Conservation (phyloP, 2,113 vertebrate species). For the Chauna torquata region DNA sequence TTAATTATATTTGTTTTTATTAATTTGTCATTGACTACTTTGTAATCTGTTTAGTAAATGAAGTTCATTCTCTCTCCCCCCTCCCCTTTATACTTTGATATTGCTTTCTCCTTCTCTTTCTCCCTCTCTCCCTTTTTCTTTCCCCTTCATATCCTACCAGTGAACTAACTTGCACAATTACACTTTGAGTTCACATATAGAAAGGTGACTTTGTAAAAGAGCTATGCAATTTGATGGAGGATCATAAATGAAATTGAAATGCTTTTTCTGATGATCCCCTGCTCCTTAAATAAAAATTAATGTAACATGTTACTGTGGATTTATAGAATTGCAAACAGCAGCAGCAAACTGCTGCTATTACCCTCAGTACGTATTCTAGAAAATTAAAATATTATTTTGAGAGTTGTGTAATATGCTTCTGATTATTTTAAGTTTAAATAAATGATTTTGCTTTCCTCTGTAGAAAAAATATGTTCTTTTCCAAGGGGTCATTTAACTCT, state of each 20-base stretch:
- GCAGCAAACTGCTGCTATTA: neutral
- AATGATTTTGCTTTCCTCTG: neutral
- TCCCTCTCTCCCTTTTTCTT: neutral
- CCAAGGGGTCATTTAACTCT: neutral
- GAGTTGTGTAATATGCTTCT: neutral
- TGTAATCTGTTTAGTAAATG: neutral
- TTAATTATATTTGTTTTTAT: neutral
- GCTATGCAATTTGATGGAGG: neutral
- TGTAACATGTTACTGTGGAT: neutral
- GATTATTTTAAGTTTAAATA: neutral
- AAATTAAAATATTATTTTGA: neutral
- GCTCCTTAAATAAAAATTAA: slow-evolving; percentile 49
- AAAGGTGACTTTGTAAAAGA: slow-evolving; percentile 31
- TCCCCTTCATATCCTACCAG: neutral
- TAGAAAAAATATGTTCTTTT: neutral
- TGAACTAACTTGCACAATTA: neutral
- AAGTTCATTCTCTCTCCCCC: neutral
- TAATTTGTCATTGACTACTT: neutral
- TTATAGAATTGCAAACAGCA: neutral
- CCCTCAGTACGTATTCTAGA: neutral
- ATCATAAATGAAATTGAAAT: slow-evolving; percentile 14
- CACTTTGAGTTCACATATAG: neutral
- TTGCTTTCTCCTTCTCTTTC: neutral
- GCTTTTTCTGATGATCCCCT: neutral
- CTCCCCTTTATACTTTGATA: neutral